Conservation (phyloP, 2,113 vertebrate species). For the Thryonomys swinderianus region DNA sequence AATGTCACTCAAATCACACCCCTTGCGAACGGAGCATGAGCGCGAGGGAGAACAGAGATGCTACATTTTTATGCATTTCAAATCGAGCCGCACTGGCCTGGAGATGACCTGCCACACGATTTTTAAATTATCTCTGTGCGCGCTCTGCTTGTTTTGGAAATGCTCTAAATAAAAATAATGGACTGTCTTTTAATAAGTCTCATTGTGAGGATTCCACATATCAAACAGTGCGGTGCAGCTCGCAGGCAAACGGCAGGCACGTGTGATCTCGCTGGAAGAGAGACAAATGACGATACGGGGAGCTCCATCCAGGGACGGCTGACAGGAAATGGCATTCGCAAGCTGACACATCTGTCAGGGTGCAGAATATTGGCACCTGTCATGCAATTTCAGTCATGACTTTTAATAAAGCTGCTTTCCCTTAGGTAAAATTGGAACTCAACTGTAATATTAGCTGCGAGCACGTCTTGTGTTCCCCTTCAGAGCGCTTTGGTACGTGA, state of each 20-base stretch:
- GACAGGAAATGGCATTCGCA: constrained; percentile 88
- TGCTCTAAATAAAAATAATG: constrained; percentile 92
- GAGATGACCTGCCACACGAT: constrained; percentile 86
- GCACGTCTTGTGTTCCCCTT: constrained; percentile 87
- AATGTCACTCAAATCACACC: constrained; percentile 88
- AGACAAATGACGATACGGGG: constrained; percentile 89
- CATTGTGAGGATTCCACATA: constrained; percentile 90
- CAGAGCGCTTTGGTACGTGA: constrained; percentile 86
- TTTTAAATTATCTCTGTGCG: constrained; percentile 87
- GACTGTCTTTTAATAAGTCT: constrained; percentile 93
- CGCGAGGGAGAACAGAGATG: constrained; percentile 52
- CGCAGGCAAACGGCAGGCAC: constrained; percentile 88
- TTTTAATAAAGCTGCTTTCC: constrained; percentile 93
- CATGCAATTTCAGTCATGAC: constrained; percentile 91
- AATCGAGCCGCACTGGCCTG: constrained; percentile 88
- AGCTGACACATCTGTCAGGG: constrained; percentile 90
- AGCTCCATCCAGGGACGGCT: constrained; percentile 89
- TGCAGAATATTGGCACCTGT: constrained; percentile 91
- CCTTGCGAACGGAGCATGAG: constrained; percentile 82
- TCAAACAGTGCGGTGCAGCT: constrained; percentile 86
- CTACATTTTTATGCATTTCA: constrained; percentile 86
- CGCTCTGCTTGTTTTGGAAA: constrained; percentile 90
- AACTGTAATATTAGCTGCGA: constrained; percentile 88
- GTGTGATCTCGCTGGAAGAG: constrained; percentile 90
- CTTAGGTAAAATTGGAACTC: constrained; percentile 91